These are phyloP conservation scores for Philotrypesis tridentata DNA, from an alignment of 1,140 invertebrate species.

Conservation along the genomic window DNA sequence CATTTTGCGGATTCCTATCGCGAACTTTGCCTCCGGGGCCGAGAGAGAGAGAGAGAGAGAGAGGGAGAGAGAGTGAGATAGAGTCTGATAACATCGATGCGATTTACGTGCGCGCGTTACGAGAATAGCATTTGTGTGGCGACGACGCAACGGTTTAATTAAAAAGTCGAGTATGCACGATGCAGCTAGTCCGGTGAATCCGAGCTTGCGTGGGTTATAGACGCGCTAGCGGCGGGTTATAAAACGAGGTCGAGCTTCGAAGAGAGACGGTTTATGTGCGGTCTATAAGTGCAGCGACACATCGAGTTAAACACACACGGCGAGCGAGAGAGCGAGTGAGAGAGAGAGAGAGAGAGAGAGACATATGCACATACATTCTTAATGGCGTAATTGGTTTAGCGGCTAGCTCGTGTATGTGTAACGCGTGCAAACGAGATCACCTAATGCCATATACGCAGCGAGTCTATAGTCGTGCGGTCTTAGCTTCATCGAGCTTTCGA, in stretches of 20 bases:
- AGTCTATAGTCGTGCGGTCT: background rate
- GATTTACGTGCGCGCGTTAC: too few species aligned
- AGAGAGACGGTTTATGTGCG: background rate
- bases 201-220: background rate
- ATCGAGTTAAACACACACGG: background rate
- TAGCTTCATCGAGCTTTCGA: background rate
- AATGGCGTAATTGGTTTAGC: constrained; percentile 37
- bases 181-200: background rate
- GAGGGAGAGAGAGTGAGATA: too few species aligned
- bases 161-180: background rate
- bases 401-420: background rate
- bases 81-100: too few species aligned
- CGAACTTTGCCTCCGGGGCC: background rate
- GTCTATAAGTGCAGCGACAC: background rate
- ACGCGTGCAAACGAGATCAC: constrained; percentile 38
- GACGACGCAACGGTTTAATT: too few species aligned
- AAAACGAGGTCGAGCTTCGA: constrained; percentile 25
- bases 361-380: background rate
- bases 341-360: too few species aligned
- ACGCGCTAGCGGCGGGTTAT: too few species aligned
- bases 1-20: background rate
- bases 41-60: too few species aligned
- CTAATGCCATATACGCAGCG: background rate
- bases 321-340: too few species aligned
- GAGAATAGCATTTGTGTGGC: too few species aligned